Evolutionary conservation across 2,113 vertebrate genomes (phyloP).

Genomic region (Microcebus griseorufus): DNA sequence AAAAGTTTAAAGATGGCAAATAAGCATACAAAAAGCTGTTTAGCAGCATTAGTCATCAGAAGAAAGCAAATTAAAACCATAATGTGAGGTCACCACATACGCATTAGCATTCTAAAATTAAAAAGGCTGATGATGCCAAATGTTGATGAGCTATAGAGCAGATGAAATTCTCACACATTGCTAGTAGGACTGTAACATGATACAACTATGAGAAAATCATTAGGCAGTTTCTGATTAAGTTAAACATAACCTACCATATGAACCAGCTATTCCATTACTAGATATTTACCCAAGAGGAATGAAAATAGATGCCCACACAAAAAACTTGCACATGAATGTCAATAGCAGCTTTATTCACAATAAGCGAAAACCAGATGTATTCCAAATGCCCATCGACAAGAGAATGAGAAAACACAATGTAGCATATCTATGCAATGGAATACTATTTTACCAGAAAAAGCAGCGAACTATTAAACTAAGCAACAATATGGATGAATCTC

Average conservation of each 20-base stretch:
- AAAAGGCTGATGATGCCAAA: background rate
- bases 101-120: slow-evolving; percentile 1
- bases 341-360: background rate
- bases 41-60: background rate
- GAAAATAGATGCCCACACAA: background rate
- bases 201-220: background rate
- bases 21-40: background rate
- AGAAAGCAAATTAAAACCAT: slow-evolving; percentile 22
- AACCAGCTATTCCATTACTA: background rate
- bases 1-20: background rate
- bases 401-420: background rate
- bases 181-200: background rate
- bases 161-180: background rate
- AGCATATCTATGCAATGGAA: too few relatives aligned
- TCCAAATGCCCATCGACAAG: background rate
- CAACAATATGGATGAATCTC: background rate
- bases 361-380: background rate
- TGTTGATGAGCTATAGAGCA: background rate
- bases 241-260: background rate
- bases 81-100: background rate
- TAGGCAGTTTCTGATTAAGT: background rate
- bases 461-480: background rate
- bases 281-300: background rate
- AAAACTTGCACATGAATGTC: background rate
- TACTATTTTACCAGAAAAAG: background rate